Evolutionary conservation across 2,888 invertebrate genomes (phyloP).

Genomic region (Gnatocerus cornutus): DNA sequence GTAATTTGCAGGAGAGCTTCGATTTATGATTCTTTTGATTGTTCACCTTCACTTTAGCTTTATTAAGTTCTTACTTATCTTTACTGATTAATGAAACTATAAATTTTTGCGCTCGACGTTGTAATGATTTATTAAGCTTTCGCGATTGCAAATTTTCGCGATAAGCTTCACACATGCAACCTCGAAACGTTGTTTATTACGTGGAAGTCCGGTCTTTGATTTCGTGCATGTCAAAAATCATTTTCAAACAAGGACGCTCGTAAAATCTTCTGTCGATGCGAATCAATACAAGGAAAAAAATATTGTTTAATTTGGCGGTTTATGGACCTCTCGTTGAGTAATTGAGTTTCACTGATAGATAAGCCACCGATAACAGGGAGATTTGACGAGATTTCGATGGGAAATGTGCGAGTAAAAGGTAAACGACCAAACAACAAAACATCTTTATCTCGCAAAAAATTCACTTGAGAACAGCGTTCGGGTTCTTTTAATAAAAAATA

Average conservation of each 20-base stretch:
- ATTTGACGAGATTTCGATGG: too few relatives aligned
- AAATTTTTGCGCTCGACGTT: slow-evolving; percentile 11
- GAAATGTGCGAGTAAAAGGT: too few relatives aligned
- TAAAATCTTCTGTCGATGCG: slow-evolving; percentile 25
- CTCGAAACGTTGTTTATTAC: slow-evolving; percentile 37
- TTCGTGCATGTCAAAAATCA: slow-evolving; percentile 36
- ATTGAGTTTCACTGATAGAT: not conserved
- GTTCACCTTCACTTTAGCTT: slow-evolving; percentile 2
- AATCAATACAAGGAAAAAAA: slow-evolving; percentile 11
- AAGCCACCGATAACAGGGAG: not conserved
- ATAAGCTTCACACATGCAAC: slow-evolving; percentile 36
- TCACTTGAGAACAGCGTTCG: slow-evolving; percentile 1
- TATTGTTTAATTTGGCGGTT: not conserved
- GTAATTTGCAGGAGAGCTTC: slow-evolving; percentile 24
- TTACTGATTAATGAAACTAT: slow-evolving; percentile 22
- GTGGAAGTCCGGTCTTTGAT: slow-evolving; percentile 36
- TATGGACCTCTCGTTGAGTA: not conserved
- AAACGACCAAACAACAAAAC: not conserved
- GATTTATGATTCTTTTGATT: slow-evolving; percentile 27
- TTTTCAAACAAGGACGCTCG: slow-evolving; percentile 30
- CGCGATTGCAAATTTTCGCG: slow-evolving; percentile 31
- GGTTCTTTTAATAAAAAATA: slow-evolving; percentile 2
- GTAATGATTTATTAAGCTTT: slow-evolving; percentile 27
- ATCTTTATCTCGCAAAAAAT: not conserved
- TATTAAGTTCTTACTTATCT: not conserved